Base-by-base conservation (phyloP, 1,140 invertebrate species). In the Drosophila pseudoananassae region DNA sequence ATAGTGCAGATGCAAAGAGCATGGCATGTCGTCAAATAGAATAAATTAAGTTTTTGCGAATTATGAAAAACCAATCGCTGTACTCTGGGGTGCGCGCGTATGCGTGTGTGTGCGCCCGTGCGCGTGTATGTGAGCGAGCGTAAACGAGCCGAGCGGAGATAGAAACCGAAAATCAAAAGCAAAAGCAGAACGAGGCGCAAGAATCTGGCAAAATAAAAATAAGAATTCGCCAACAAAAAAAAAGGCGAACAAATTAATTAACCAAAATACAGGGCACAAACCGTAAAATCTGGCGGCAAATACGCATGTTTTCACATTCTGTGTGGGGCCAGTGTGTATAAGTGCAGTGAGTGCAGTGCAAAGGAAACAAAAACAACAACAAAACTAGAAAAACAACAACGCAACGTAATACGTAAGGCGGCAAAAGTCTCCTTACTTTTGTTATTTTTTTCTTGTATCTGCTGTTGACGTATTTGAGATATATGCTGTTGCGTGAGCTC, bases 1-100 rank as follows among this genome's bases (percentile, higher is more conserved):
- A 55, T 36, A 45, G 43, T 64, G 63, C 59, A 64, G 40, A 64
- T 45, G 31, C 65, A 27, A 78, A 52, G 25, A 51, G 31, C 15
- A 52, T 43, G 29, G 49, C 31, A 40, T 51, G 20, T 15, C 46
- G 23, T 27, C 33, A 71, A 88, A 82, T 69, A 78, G 70, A 83
- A 83, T 83, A 75, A 78, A 88, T 78, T 87, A 76, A 57, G 55
- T 57, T 71, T 71, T 75, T 82, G 84, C 74, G 74, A 88, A 87
- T 89, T 76, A 88, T 77, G 84, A 87, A 87, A 88, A 78, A 77
- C 80, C 79, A 83, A 70, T 70, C 66, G 65, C 65, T 36, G 46
- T 57, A 46, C 40, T 27, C 43, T 31, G 43, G 65, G 25, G 36
- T 63, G 64, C 46, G 55, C 60, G 57, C 31, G 46, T 61, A 40